Evolutionary conservation across 2,797 vertebrate species (phyloP), one percentile per base, ranked within the genome.

Genomic region (Fringilla coelebs): DNA sequence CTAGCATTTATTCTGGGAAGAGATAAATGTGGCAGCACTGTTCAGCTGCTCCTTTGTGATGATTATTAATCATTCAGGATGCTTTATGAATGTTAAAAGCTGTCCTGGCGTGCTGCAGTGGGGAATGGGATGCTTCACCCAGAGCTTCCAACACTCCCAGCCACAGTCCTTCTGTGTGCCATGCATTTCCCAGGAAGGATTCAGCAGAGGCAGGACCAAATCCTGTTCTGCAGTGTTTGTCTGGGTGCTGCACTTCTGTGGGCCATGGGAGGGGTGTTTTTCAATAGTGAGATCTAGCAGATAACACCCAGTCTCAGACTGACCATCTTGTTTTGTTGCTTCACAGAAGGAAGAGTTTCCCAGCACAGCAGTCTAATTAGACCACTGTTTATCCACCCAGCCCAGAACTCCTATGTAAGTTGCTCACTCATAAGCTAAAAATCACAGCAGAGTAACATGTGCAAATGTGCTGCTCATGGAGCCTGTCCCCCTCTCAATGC

Each of bases 31-130:
- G 85, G 55, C n/a, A 57, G 63, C 94, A 40, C 80, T 96, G 60
- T 93, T 96, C 89, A 96, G 40, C 74, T 96, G 74, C 66, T 97
- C 19, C 62, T 90, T 96, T 96, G 86, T 97, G 95, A 88, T 95
- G 94, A 93, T 94, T 89, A 78, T 82, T 96, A 83, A 71, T 93
- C 75, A 90, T 78, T 92, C 51, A 38, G 68, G 43, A 78, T 73
- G 88, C 80, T 87, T 88, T 93, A 21, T 75, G 84, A 72, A 92
- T 94, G 83, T 71, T 96, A 76, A 94, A 78, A 90, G 67, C 71
- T 86, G 51, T 70, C 60, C 48, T 86, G 77, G 79, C 4, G 0
- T 82, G 60, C 52, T 70, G 66, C 51, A 84, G 48, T 73, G 67
- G 22, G 70, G 77, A 95, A 61, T 61, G 45, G 45, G 45, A 29